Evolutionary conservation across 1,140 invertebrate genomes (phyloP).

Genomic region (Pseudobourletiella spinata): DNA sequence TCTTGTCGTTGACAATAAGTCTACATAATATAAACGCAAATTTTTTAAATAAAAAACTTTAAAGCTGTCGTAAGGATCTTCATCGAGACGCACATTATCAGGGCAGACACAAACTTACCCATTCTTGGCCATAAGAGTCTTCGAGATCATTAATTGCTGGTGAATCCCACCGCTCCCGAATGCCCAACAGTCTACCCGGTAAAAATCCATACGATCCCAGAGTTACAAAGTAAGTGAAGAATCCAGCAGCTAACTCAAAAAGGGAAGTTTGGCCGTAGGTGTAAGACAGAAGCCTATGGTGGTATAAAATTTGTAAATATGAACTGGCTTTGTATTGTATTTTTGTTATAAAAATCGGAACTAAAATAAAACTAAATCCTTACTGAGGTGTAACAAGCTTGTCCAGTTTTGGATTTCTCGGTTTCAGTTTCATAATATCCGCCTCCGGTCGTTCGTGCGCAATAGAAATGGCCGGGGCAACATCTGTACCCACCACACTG

Average conservation of each 20-base stretch:
- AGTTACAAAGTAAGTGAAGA: slow-evolving; percentile 47
- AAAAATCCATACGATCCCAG: slow-evolving; percentile 49
- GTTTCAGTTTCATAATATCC: slow-evolving; percentile 60
- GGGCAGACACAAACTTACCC: slow-evolving; percentile 44
- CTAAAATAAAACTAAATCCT: too few species aligned
- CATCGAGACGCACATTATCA: too few species aligned
- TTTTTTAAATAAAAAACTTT: too few species aligned
- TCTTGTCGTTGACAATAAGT: too few species aligned
- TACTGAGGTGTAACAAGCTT: slow-evolving; percentile 48
- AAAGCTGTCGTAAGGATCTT: slow-evolving; percentile 10
- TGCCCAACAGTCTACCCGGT: slow-evolving; percentile 41
- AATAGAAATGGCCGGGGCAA: slow-evolving; percentile 18
- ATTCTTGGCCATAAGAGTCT: slow-evolving; percentile 52
- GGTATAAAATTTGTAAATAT: too few species aligned
- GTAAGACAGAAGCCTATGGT: slow-evolving; percentile 15
- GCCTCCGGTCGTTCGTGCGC: slow-evolving; percentile 57
- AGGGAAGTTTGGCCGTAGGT: slow-evolving; percentile 45
- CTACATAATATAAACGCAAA: too few species aligned
- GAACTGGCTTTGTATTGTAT: too few species aligned
- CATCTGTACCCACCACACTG: slow-evolving; percentile 20
- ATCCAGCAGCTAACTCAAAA: slow-evolving; percentile 42
- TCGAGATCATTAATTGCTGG: slow-evolving; percentile 47
- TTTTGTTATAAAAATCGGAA: too few species aligned
- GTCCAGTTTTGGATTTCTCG: slow-evolving; percentile 53
- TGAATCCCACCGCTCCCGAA: slow-evolving; percentile 48